These are phyloP conservation scores for Odontothrips loti DNA, from an alignment of 2,888 invertebrate species.

Conservation along the genomic window DNA sequence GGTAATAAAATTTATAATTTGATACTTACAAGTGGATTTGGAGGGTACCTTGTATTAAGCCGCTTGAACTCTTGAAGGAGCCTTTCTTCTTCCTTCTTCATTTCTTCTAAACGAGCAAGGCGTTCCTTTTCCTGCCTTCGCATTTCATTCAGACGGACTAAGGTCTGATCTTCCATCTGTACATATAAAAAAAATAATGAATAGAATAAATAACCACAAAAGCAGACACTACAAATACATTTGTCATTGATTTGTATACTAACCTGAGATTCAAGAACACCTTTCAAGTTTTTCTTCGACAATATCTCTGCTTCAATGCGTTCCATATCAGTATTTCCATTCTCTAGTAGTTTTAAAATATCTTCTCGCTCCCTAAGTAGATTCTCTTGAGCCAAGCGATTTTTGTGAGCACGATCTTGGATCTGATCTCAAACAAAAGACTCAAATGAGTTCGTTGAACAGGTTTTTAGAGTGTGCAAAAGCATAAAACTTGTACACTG, in stretches of 20 bases:
- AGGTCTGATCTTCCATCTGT: not conserved
- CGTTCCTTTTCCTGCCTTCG: not conserved
- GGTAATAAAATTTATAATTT: not conserved
- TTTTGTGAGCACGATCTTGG: not conserved
- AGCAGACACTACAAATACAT: not conserved
- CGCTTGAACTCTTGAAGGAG: not conserved
- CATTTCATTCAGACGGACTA: not conserved
- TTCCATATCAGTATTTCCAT: not conserved
- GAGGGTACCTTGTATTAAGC: not conserved
- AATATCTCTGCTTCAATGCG: not conserved
- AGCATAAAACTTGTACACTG: not conserved
- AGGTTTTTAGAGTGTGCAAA: not conserved
- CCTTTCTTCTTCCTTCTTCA: constrained; percentile 2
- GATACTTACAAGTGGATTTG: constrained; percentile 3
- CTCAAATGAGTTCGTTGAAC: not conserved
- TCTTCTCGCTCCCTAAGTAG: not conserved
- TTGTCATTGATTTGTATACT: not conserved
- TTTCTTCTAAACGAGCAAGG: not conserved
- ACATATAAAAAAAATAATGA: not conserved
- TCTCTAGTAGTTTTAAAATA: not conserved
- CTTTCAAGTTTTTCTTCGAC: not conserved
- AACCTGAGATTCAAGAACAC: not conserved
- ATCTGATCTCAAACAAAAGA: not conserved
- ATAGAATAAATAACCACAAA: not conserved
- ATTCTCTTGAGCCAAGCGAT: constrained; percentile 6